phyloP scores from a whole-genome alignment of 2,113 vertebrate genomes.

The Mustelus asterias region DNA sequence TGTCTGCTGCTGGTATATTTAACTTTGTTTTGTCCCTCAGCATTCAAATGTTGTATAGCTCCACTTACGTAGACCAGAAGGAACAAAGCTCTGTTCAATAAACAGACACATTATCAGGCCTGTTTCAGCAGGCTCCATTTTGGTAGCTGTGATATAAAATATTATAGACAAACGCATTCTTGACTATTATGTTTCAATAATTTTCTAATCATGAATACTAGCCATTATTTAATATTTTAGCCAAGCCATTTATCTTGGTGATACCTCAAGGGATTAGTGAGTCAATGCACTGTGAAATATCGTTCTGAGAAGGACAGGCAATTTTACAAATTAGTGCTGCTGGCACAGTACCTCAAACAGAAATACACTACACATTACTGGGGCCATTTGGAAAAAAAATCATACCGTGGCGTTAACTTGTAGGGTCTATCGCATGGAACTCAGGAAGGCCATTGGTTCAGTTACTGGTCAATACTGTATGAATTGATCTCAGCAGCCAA shows the following conservation, averaged over 20 bases:
- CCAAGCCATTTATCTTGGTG: background rate
- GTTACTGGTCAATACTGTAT: background rate
- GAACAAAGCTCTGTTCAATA: background rate
- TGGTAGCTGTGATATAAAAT: background rate
- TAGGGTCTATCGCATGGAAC: background rate
- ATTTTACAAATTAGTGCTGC: background rate
- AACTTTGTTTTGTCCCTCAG: background rate
- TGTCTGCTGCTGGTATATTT: background rate
- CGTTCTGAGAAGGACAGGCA: background rate
- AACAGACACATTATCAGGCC: background rate
- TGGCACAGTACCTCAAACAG: background rate
- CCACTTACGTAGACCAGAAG: background rate
- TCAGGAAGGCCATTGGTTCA: background rate
- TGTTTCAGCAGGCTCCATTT: background rate
- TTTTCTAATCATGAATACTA: too few species aligned
- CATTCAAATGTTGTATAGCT: too few species aligned
- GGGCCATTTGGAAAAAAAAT: background rate
- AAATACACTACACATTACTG: background rate
- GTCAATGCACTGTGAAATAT: background rate
- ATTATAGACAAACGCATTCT: background rate
- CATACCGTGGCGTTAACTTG: background rate
- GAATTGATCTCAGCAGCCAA: background rate
- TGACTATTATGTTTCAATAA: background rate
- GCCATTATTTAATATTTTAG: background rate
- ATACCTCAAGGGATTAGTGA: background rate